A percentile compares a stretch with the other conserved stretches of the same genome.
phyloP scores from a whole-genome alignment of 2,888 invertebrate species.

The Aromia moschata region DNA sequence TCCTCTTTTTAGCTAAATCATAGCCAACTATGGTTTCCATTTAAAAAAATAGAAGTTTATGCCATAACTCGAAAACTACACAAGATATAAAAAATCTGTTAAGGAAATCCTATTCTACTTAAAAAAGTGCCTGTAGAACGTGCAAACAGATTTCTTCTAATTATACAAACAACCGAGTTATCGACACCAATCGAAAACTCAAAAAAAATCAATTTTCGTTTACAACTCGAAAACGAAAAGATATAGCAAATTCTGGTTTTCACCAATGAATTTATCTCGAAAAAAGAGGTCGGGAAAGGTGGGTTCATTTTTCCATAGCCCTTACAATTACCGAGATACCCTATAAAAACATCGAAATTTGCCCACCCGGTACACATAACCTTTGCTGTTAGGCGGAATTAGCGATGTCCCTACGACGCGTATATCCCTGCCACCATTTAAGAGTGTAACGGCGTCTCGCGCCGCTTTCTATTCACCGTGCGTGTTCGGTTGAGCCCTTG shows the following conservation, averaged over 20 bases:
- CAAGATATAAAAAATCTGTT: too few species aligned
- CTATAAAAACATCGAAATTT: background rate
- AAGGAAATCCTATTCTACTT: too few species aligned
- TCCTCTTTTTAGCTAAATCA: too few species aligned
- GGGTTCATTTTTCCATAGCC: background rate
- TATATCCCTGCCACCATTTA: conserved; percentile 1
- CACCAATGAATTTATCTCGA: background rate
- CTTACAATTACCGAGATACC: background rate
- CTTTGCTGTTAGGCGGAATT: background rate
- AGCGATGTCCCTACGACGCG: conserved; percentile 4
- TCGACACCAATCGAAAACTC: too few species aligned
- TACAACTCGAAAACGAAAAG: background rate
- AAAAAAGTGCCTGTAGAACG: too few species aligned
- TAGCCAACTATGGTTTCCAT: too few species aligned
- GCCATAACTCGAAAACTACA: too few species aligned
- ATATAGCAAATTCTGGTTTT: background rate
- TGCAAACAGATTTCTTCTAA: too few species aligned
- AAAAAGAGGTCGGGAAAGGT: background rate
- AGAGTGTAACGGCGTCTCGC: conserved; percentile 10
- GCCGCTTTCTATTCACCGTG: conserved; percentile 34
- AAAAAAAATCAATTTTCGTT: background rate
- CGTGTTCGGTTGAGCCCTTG: conserved; percentile 29
- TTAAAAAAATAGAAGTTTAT: too few species aligned
- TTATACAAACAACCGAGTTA: too few species aligned
- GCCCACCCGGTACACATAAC: background rate